Evolutionary conservation across 92 coral and sea anemone species (phyloP).

Genomic region (Epizoanthus rinbou): DNA sequence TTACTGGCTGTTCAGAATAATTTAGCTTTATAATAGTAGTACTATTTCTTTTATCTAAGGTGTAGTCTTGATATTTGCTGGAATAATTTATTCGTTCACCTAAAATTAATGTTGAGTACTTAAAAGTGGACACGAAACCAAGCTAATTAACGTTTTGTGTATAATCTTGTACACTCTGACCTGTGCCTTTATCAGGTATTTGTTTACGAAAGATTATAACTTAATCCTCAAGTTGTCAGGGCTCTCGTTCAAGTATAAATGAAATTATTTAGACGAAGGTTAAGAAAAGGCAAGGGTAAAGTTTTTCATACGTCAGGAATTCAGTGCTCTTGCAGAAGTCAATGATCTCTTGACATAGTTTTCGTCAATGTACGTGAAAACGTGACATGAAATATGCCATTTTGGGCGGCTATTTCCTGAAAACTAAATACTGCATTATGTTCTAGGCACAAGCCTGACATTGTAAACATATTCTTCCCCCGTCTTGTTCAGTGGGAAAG

Average conservation of each 20-base stretch:
- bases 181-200: too few species aligned
- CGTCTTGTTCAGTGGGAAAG: conserved; percentile 4
- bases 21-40: too few species aligned
- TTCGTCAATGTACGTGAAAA: neutral
- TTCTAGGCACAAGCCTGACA: neutral
- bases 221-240: conserved; percentile 14
- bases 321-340: neutral
- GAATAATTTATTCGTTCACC: too few species aligned
- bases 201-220: conserved; percentile 6
- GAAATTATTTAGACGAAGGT: conserved; percentile 1
- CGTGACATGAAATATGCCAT: neutral
- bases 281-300: neutral
- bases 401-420: conserved; percentile 13
- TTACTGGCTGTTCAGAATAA: too few species aligned
- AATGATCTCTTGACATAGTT: neutral
- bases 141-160: too few species aligned
- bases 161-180: too few species aligned
- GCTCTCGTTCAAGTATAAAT: neutral
- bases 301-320: neutral
- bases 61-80: too few species aligned
- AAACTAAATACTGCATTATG: neutral
- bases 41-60: too few species aligned
- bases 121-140: too few species aligned
- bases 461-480: neutral
- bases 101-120: too few species aligned